Percentiles rank a stretch among this genome's conserved stretches.
Evolutionary conservation across 64 coral and sea anemone genomes (phyloP).

Genomic region (Montipora cactus): DNA sequence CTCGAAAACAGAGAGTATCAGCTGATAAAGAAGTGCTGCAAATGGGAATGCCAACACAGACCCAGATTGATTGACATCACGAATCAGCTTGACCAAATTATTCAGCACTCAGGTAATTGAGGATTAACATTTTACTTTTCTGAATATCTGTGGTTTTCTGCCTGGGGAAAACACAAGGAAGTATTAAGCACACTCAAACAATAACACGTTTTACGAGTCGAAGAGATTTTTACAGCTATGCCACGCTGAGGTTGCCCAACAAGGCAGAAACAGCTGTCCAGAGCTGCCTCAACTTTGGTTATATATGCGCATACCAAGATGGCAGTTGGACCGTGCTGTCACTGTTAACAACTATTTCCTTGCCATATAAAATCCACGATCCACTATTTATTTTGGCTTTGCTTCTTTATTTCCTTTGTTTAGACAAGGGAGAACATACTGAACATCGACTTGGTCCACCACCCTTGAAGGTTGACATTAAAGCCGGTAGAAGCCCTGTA

Average conservation of each 20-base stretch:
- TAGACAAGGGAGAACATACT: not conserved
- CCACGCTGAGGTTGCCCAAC: too few relatives aligned
- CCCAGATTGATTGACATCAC: not conserved
- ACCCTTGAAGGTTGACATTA: not conserved
- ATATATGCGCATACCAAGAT: too few relatives aligned
- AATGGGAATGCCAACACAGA: not conserved
- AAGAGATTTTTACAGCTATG: too few relatives aligned
- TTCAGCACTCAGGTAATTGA: not conserved
- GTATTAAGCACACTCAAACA: too few relatives aligned
- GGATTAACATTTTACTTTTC: not conserved
- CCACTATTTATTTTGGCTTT: not conserved
- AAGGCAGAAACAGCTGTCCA: too few relatives aligned
- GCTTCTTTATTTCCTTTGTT: not conserved
- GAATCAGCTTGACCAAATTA: not conserved
- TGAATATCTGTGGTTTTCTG: not conserved
- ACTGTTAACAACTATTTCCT: too few relatives aligned
- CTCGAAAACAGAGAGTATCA: constrained; percentile 4
- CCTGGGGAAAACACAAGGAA: too few relatives aligned
- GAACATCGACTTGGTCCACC: not conserved
- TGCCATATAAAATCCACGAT: too few relatives aligned
- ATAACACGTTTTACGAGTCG: too few relatives aligned
- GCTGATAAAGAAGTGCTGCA: constrained; percentile 15
- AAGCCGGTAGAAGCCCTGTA: not conserved
- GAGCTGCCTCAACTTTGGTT: too few relatives aligned
- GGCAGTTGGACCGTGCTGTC: too few relatives aligned